Conservation (phyloP, 2,888 invertebrate genomes). For the Acronicta leporina region DNA sequence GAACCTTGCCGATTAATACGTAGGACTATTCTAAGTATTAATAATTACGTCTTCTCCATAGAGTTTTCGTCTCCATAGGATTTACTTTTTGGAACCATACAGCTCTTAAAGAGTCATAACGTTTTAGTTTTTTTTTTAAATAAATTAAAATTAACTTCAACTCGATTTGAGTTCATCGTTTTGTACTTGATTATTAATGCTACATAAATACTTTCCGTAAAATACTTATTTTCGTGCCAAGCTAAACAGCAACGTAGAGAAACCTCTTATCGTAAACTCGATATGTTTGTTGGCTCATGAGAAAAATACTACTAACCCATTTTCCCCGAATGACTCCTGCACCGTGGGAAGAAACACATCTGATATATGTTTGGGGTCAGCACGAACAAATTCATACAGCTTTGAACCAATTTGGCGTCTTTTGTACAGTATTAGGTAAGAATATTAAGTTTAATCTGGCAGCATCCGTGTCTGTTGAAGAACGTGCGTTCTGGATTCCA, state of each 20-base stretch:
- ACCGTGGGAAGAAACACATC: conserved; percentile 43
- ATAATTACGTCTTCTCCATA: too few species aligned
- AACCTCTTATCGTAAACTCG: conserved; percentile 37
- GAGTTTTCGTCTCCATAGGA: too few species aligned
- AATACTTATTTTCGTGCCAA: conserved; percentile 15
- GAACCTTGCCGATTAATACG: too few species aligned
- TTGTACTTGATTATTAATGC: not conserved
- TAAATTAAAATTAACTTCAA: too few species aligned
- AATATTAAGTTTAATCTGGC: too few species aligned
- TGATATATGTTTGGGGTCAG: conserved; percentile 36
- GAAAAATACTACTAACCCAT: conserved; percentile 49
- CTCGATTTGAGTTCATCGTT: too few species aligned
- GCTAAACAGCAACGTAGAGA: conserved; percentile 5
- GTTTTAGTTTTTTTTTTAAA: too few species aligned
- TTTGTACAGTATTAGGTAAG: not conserved
- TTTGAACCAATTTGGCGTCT: conserved; percentile 2
- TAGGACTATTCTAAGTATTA: too few species aligned
- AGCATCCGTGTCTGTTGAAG: too few species aligned
- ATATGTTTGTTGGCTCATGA: conserved; percentile 47
- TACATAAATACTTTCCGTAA: not conserved
- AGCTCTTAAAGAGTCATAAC: too few species aligned
- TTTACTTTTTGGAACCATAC: too few species aligned
- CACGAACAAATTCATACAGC: conserved; percentile 2
- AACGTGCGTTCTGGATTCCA: too few species aligned
- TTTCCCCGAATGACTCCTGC: conserved; percentile 48